A percentile compares a stretch with the other conserved stretches of the same genome.
These are phyloP conservation scores for Caenorhabditis latens DNA, from an alignment of 1,140 invertebrate genomes.

Conservation along the genomic window DNA sequence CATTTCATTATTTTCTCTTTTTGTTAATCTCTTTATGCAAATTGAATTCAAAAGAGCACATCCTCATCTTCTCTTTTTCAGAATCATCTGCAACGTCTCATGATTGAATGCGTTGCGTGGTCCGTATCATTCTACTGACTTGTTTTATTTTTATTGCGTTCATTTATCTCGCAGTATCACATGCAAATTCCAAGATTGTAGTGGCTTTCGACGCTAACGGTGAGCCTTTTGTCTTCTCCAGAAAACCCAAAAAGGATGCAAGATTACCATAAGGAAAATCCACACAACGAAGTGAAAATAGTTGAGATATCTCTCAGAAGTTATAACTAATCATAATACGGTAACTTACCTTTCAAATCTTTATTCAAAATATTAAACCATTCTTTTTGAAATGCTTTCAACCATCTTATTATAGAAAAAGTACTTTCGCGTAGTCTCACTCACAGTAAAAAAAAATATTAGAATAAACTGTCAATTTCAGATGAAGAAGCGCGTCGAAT, in stretches of 20 bases:
- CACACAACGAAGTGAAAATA: no score
- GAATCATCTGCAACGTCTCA: conserved; percentile 17
- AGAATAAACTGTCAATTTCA: not conserved
- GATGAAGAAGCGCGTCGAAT: conserved; percentile 33
- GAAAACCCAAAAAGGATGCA: not conserved
- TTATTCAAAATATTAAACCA: no score
- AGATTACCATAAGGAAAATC: no score
- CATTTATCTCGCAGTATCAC: conserved; percentile 23
- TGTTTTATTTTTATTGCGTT: conserved; percentile 31
- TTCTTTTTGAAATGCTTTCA: no score
- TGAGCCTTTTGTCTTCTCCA: not conserved
- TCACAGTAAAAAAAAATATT: no score
- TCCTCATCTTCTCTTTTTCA: not conserved
- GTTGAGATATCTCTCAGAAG: no score
- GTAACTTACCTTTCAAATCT: no score
- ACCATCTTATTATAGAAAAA: no score
- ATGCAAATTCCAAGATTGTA: conserved; percentile 43
- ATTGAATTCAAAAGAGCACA: not conserved
- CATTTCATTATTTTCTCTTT: not conserved
- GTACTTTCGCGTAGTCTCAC: no score
- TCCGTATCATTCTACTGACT: conserved; percentile 37
- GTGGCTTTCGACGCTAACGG: conserved; percentile 24
- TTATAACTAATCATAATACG: no score
- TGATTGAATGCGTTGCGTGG: conserved; percentile 56
- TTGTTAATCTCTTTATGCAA: not conserved